Conservation (phyloP, 2,888 invertebrate genomes). For the Andrena fulva region DNA sequence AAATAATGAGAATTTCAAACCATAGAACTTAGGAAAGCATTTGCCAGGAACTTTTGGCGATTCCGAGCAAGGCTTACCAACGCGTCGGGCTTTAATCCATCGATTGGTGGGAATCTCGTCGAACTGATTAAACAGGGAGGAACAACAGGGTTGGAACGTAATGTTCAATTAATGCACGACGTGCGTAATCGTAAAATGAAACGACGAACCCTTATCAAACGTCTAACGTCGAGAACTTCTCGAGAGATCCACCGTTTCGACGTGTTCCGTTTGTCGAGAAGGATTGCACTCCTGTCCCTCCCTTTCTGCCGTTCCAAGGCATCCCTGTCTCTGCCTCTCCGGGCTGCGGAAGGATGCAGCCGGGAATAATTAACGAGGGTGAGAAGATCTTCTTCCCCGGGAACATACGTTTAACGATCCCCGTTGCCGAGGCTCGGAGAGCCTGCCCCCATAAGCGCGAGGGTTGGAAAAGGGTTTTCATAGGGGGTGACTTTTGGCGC, state of each 20-base stretch:
- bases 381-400: slow-evolving; percentile 71
- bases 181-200: background rate
- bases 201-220: slow-evolving; percentile 43
- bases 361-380: slow-evolving; percentile 80
- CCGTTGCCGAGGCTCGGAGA: slow-evolving; percentile 67
- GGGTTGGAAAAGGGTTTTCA: slow-evolving; percentile 37
- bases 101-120: background rate
- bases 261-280: slow-evolving; percentile 31
- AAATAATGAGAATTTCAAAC: slow-evolving; percentile 42
- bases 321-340: background rate
- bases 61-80: background rate
- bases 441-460: slow-evolving; percentile 39
- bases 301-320: background rate
- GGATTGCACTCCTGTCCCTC: slow-evolving; percentile 33
- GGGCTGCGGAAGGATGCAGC: slow-evolving; percentile 51
- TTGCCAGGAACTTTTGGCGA: background rate
- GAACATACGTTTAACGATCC: slow-evolving; percentile 79
- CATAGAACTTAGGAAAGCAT: background rate
- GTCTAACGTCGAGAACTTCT: slow-evolving; percentile 40
- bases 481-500: slow-evolving; percentile 38
- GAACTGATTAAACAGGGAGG: background rate
- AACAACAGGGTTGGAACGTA: slow-evolving; percentile 4
- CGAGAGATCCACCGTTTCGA: slow-evolving; percentile 24
- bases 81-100: background rate
- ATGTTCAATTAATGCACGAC: slow-evolving; percentile 21